Conservation (phyloP, 2,888 invertebrate species). For the Synanthedon formicaeformis region DNA sequence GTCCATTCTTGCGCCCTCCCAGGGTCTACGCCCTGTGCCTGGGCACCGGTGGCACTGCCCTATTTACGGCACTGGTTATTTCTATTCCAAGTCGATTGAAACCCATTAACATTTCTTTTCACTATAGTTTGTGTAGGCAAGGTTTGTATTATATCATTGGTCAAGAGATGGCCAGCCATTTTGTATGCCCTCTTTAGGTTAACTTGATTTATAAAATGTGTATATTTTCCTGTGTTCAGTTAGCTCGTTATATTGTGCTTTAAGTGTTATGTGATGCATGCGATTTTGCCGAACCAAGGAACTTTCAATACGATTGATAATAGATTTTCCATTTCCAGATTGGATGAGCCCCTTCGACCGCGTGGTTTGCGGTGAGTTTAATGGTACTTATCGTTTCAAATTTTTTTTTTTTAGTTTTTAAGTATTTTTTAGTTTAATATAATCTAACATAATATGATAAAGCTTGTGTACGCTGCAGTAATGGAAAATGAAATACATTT, state of each 20-base stretch:
- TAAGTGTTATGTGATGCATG: conserved; percentile 29
- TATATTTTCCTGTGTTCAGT: background rate
- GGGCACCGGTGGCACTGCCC: no score
- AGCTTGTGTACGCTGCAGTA: background rate
- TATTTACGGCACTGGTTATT: no score
- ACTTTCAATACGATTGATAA: conserved; percentile 71
- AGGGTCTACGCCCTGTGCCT: no score
- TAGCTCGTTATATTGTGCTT: background rate
- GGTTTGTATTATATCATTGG: no score
- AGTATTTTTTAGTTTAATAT: conserved; percentile 36
- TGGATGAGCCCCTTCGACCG: conserved; percentile 96
- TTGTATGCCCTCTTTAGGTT: no score
- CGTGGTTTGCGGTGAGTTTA: conserved; percentile 94
- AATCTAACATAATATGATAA: conserved; percentile 3
- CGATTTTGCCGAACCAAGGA: conserved; percentile 43
- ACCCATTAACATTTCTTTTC: no score
- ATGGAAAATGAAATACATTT: no score
- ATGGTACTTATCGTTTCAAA: conserved; percentile 80
- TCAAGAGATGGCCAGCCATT: no score
- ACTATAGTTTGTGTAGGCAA: no score
- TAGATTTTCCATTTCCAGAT: conserved; percentile 81
- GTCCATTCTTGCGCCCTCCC: no score
- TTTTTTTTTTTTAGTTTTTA: conserved; percentile 70
- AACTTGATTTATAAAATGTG: no score
- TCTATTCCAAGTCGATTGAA: no score